Conservation (phyloP, 92 coral and sea anemone species). For the Epizoanthus fatuus region DNA sequence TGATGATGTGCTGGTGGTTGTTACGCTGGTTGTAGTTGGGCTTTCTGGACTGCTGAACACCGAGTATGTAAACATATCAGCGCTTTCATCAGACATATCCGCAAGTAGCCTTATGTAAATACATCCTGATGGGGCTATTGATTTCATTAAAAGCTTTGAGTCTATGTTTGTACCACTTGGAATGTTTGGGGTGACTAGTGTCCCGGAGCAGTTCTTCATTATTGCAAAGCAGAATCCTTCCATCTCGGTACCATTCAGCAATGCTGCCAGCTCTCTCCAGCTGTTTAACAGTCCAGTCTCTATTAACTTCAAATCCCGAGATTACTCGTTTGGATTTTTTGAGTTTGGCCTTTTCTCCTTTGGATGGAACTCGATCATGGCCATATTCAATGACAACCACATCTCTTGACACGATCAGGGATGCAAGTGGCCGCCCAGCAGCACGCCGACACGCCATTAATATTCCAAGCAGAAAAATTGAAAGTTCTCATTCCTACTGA, state of each 20-base stretch:
- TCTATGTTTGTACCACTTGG: conserved; percentile 58
- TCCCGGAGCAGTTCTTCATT: conserved; percentile 62
- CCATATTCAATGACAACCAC: conserved; percentile 61
- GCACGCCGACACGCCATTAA: conserved; percentile 21
- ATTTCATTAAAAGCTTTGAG: conserved; percentile 55
- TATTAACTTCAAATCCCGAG: conserved; percentile 53
- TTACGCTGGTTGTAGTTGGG: too few relatives aligned
- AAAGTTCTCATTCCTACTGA: conserved; percentile 19
- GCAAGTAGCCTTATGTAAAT: conserved; percentile 62
- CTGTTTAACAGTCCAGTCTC: conserved; percentile 50
- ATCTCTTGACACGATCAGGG: conserved; percentile 55
- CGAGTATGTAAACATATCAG: conserved; percentile 43
- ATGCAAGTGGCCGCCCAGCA: conserved; percentile 52
- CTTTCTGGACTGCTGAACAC: conserved; percentile 25
- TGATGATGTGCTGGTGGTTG: too few relatives aligned
- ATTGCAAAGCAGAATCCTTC: conserved; percentile 59
- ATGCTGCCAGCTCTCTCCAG: conserved; percentile 51
- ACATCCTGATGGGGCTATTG: conserved; percentile 58
- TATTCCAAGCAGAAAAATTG: conserved; percentile 11
- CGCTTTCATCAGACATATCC: conserved; percentile 45
- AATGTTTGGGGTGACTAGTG: conserved; percentile 61
- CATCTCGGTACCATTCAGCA: conserved; percentile 60
- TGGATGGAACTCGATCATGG: conserved; percentile 59
- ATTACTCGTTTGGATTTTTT: conserved; percentile 60
- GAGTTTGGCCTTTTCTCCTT: conserved; percentile 54